Evolutionary conservation across 2,888 invertebrate genomes (phyloP).

Genomic region (Tribolium freemani): DNA sequence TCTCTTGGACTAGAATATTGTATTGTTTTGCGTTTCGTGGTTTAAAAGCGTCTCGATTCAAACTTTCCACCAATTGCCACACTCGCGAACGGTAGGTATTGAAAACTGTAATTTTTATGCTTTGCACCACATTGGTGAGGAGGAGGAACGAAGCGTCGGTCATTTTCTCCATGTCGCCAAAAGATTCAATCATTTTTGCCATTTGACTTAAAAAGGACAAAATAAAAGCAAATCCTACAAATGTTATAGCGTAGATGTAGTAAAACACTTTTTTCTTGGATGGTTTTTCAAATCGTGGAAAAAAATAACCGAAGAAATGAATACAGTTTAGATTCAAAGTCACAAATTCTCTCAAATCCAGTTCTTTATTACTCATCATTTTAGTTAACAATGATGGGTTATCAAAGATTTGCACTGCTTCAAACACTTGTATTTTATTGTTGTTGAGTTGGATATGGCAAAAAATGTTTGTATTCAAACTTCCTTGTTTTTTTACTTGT

Average conservation of each 20-base stretch:
- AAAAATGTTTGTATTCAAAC: not conserved
- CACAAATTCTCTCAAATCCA: constrained; percentile 1
- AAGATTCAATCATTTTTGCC: constrained; percentile 68
- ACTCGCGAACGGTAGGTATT: constrained; percentile 41
- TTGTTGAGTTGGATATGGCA: not conserved
- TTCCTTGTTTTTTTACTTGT: not conserved
- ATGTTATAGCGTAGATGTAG: constrained; percentile 14
- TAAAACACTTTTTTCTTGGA: constrained; percentile 1
- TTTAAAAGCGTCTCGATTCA: constrained; percentile 53
- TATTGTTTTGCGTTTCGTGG: constrained; percentile 53
- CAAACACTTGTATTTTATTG: not conserved
- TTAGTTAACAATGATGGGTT: not conserved
- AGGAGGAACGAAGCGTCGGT: constrained; percentile 57
- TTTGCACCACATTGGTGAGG: constrained; percentile 54
- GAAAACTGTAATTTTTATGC: constrained; percentile 41
- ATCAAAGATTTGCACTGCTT: not conserved
- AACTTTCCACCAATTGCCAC: constrained; percentile 38
- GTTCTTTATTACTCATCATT: not conserved
- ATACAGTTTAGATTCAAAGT: constrained; percentile 2
- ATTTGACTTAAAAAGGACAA: constrained; percentile 69
- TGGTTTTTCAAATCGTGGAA: constrained; percentile 8
- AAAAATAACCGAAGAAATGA: constrained; percentile 31
- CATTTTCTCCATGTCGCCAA: constrained; percentile 59
- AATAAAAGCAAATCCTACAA: constrained; percentile 58
- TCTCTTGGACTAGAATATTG: constrained; percentile 49